Conservation (phyloP, 1,140 invertebrate genomes). For the Brachionus asplanchnoidis region DNA sequence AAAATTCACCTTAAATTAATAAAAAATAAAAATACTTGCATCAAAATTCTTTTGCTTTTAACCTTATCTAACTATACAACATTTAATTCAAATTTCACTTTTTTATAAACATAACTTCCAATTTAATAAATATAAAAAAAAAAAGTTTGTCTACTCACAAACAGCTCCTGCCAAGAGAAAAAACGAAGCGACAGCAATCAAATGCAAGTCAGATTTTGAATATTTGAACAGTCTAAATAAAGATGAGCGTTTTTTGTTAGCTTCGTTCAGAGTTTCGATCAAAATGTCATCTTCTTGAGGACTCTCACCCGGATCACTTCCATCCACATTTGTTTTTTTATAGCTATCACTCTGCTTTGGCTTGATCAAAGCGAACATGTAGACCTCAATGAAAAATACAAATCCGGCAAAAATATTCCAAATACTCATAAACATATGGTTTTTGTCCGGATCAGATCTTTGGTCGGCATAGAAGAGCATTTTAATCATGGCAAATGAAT, state of each 20-base stretch:
- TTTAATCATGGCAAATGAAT: constrained; percentile 36
- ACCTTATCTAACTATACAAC: too few relatives aligned
- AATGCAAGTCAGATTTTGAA: neutral
- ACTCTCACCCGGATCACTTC: neutral
- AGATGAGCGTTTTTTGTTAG: constrained; percentile 38
- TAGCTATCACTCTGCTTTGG: neutral
- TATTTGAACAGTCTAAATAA: constrained; percentile 30
- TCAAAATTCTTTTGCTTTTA: too few relatives aligned
- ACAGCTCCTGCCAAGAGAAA: constrained; percentile 11
- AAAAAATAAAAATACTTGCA: too few relatives aligned
- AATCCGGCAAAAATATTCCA: constrained; percentile 32
- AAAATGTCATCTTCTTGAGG: constrained; percentile 26
- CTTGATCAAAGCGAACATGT: constrained; percentile 30
- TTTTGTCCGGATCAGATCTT: neutral
- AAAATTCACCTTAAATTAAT: too few relatives aligned
- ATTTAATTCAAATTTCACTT: neutral
- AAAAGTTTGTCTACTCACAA: neutral
- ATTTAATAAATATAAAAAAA: neutral
- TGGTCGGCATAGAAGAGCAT: constrained; percentile 25
- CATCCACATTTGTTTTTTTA: constrained; percentile 30
- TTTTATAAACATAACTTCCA: too few relatives aligned
- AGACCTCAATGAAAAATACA: constrained; percentile 6
- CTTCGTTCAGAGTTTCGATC: constrained; percentile 32
- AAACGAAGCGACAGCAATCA: neutral
- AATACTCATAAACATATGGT: neutral